These are phyloP conservation scores for Laticauda colubrina DNA, from an alignment of 2,113 vertebrate species.

Conservation along the genomic window DNA sequence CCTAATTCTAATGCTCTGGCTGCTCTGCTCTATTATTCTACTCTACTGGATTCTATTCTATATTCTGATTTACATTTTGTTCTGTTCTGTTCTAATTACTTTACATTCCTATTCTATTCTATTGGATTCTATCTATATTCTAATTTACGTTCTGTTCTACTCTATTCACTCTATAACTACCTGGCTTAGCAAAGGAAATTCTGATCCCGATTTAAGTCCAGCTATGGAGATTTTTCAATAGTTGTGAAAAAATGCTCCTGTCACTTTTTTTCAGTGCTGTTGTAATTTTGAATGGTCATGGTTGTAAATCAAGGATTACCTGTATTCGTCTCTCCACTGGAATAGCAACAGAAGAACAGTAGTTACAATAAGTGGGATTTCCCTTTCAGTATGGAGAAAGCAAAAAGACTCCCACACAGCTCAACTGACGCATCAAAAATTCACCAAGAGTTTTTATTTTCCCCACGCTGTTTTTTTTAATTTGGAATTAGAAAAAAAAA, in stretches of 20 bases:
- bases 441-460: neutral
- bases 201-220: neutral
- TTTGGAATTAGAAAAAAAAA: constrained; percentile 40
- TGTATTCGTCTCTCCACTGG: neutral
- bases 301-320: neutral
- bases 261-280: neutral
- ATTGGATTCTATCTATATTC: too few relatives aligned
- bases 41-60: too few relatives aligned
- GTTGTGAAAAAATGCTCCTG: too few relatives aligned
- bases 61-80: too few relatives aligned
- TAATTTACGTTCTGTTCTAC: too few relatives aligned
- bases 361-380: neutral
- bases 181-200: neutral
- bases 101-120: too few relatives aligned
- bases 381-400: neutral
- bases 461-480: neutral
- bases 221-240: neutral
- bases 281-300: neutral
- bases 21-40: too few relatives aligned
- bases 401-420: neutral
- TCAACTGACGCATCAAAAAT: neutral
- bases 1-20: too few relatives aligned
- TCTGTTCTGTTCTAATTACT: too few relatives aligned
- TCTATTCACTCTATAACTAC: neutral
- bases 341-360: neutral